Evolutionary conservation across 2,888 invertebrate genomes (phyloP).

Genomic region (Scelioninae gen. 2): DNA sequence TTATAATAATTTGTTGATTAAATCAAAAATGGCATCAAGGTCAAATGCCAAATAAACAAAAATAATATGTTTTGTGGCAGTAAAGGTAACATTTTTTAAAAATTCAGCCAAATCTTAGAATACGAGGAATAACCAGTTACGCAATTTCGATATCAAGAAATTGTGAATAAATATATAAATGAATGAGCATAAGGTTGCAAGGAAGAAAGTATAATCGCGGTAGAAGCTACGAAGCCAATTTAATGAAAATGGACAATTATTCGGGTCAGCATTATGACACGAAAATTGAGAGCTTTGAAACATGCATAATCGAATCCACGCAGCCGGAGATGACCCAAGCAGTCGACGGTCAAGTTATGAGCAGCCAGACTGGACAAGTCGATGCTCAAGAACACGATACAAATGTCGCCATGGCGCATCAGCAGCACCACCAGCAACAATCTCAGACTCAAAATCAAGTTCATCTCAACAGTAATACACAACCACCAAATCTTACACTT

Average conservation of each 20-base stretch:
- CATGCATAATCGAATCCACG: constrained; percentile 69
- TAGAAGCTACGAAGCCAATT: neutral
- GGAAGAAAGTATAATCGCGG: constrained; percentile 5
- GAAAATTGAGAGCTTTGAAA: constrained; percentile 72
- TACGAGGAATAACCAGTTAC: neutral
- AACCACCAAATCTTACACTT: constrained; percentile 68
- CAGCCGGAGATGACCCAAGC: constrained; percentile 67
- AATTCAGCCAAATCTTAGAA: constrained; percentile 1
- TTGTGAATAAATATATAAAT: constrained; percentile 12
- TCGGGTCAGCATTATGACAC: constrained; percentile 68
- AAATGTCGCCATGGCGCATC: constrained; percentile 55
- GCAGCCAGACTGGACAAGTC: constrained; percentile 59
- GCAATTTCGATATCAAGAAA: constrained; percentile 21
- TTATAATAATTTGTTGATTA: neutral
- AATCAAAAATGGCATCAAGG: neutral
- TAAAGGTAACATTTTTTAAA: neutral
- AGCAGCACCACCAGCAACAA: constrained; percentile 60
- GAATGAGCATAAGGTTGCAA: neutral
- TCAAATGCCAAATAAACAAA: neutral
- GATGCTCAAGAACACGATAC: constrained; percentile 67
- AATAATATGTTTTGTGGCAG: neutral
- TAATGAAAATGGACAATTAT: constrained; percentile 70
- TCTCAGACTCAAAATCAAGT: constrained; percentile 64
- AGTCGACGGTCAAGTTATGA: constrained; percentile 62
- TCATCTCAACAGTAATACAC: constrained; percentile 67